A percentile compares a stretch with the other conserved stretches of the same genome.
Evolutionary conservation across 2,888 invertebrate species (phyloP).

Genomic region (Periphyllus acericola): DNA sequence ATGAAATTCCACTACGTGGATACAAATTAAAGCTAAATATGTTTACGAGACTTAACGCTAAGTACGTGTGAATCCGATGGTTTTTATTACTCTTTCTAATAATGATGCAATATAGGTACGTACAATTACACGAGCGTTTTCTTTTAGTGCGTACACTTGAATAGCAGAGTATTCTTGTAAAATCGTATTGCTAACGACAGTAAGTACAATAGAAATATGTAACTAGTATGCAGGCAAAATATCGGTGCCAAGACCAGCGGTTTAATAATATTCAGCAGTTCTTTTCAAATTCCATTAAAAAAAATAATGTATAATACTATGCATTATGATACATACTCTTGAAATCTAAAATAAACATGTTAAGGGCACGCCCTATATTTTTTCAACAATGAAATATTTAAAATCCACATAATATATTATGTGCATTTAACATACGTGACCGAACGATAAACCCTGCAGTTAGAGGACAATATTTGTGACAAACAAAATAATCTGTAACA

Average conservation of each 20-base stretch:
- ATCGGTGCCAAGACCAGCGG: slow-evolving; percentile 43
- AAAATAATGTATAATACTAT: background rate
- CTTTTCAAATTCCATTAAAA: slow-evolving; percentile 18
- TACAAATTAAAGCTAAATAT: background rate
- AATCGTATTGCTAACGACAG: background rate
- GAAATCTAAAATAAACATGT: slow-evolving; percentile 38
- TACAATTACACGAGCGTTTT: background rate
- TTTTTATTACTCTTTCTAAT: background rate
- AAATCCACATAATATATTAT: slow-evolving; percentile 13
- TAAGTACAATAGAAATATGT: slow-evolving; percentile 12
- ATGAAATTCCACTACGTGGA: no score
- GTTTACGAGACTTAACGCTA: background rate
- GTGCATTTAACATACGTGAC: slow-evolving; percentile 50
- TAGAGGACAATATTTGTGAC: slow-evolving; percentile 60
- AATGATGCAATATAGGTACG: background rate
- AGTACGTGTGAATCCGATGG: background rate
- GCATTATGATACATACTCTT: background rate
- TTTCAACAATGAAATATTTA: slow-evolving; percentile 41
- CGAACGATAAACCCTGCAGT: slow-evolving; percentile 49
- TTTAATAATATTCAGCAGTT: background rate
- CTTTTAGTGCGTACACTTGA: background rate
- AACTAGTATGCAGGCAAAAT: background rate
- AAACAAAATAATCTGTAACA: slow-evolving; percentile 53
- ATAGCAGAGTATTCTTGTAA: background rate
- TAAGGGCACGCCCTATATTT: slow-evolving; percentile 47